A percentile compares a stretch with the other conserved stretches of the same genome.
These are phyloP conservation scores for Catonia carolina DNA, from an alignment of 2,888 invertebrate species.

Conservation along the genomic window DNA sequence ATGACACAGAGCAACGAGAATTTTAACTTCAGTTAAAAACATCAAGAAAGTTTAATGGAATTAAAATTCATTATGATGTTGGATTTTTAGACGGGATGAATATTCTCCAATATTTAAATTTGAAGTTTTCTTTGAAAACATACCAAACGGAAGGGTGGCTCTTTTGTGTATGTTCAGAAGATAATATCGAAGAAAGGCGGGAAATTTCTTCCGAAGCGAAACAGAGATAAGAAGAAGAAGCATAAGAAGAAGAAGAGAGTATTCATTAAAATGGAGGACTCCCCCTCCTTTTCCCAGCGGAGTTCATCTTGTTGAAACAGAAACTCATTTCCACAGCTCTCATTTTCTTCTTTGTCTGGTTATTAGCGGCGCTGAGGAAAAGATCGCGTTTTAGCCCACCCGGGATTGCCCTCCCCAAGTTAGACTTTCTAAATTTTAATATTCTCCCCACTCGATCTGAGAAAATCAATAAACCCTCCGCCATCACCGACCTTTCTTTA, in stretches of 20 bases:
- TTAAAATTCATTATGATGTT: too few relatives aligned
- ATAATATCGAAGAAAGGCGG: constrained; percentile 5
- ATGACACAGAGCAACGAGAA: too few relatives aligned
- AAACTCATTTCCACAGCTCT: constrained; percentile 13
- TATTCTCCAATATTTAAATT: too few relatives aligned
- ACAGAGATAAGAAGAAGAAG: constrained; percentile 3
- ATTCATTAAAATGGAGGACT: constrained; percentile 12
- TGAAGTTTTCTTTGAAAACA: too few relatives aligned
- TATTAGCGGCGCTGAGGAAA: constrained; percentile 13
- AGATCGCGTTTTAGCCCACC: constrained; percentile 6
- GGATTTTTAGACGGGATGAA: too few relatives aligned
- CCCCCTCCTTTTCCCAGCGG: background rate
- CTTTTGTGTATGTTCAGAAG: constrained; percentile 6
- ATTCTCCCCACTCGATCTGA: constrained; percentile 10
- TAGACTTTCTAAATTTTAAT: constrained; percentile 14
- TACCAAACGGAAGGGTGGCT: background rate
- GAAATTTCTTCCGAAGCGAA: constrained; percentile 11
- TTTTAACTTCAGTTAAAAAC: too few relatives aligned
- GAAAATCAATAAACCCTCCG: constrained; percentile 8
- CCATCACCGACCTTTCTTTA: constrained; percentile 4
- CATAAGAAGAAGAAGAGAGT: background rate
- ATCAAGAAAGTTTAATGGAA: too few relatives aligned
- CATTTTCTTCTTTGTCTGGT: constrained; percentile 15
- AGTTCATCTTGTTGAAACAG: constrained; percentile 15
- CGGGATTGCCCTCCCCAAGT: constrained; percentile 11